These are phyloP conservation scores for Bostrychus sinensis DNA, from an alignment of 2,113 vertebrate species.

Conservation along the genomic window DNA sequence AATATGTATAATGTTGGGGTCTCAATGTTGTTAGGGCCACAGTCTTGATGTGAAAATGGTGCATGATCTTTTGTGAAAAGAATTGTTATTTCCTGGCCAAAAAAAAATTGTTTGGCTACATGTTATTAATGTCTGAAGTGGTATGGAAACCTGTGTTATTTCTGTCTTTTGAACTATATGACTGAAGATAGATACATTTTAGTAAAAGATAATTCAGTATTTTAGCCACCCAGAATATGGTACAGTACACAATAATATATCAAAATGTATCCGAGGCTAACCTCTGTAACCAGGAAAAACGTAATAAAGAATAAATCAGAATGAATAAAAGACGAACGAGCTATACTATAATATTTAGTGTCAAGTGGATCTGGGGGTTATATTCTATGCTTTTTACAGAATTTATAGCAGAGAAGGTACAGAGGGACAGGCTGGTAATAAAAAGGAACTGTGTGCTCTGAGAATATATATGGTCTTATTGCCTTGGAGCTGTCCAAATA, in stretches of 20 bases:
- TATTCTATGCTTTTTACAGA: slow-evolving; percentile 6
- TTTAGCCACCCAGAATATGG: slow-evolving; percentile 3
- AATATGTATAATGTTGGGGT: too few species aligned
- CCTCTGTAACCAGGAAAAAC: slow-evolving; percentile 9
- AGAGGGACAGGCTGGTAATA: slow-evolving; percentile 35
- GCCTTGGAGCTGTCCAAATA: slow-evolving; percentile 42
- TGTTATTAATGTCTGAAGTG: neutral
- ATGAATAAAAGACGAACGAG: slow-evolving; percentile 2
- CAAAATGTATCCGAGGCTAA: neutral
- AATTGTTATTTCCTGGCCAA: too few species aligned
- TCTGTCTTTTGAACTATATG: neutral
- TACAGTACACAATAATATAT: slow-evolving; percentile 2
- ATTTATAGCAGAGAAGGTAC: slow-evolving; percentile 6
- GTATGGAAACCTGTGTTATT: neutral
- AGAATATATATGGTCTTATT: slow-evolving; percentile 38
- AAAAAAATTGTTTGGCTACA: neutral
- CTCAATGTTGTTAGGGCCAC: too few species aligned
- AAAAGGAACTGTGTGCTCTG: slow-evolving; percentile 30
- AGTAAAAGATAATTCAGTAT: neutral
- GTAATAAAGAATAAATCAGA: slow-evolving; percentile 10
- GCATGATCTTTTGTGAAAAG: too few species aligned
- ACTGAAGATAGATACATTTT: neutral
- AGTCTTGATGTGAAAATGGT: too few species aligned
- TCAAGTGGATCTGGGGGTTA: slow-evolving; percentile 5
- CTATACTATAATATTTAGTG: slow-evolving; percentile 9